Evolutionary conservation across 2,888 invertebrate genomes (phyloP).

Genomic region (Caenorhabditis sp.): DNA sequence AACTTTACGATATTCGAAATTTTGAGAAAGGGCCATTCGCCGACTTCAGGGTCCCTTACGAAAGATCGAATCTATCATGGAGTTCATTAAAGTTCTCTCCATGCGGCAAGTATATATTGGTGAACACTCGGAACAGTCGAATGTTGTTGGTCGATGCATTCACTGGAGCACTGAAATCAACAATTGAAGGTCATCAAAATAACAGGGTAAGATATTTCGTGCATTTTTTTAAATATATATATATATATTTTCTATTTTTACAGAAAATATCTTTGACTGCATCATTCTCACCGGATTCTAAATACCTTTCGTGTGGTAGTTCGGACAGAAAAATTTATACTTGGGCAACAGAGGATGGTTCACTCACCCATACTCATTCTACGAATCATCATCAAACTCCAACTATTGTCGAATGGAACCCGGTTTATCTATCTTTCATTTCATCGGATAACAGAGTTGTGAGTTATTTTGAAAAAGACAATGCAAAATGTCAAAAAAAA

Average conservation of each 20-base stretch:
- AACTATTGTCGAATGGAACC: too few relatives aligned
- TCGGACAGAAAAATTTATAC: constrained; percentile 95
- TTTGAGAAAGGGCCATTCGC: constrained; percentile 81
- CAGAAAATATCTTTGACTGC: constrained; percentile 13
- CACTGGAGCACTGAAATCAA: too few relatives aligned
- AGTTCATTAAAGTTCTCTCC: constrained; percentile 47
- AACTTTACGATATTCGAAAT: constrained; percentile 93
- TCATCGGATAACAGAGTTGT: too few relatives aligned
- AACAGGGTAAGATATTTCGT: constrained; percentile 7
- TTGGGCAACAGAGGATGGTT: constrained; percentile 77
- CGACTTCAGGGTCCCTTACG: not conserved
- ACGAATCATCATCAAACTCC: too few relatives aligned
- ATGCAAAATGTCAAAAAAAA: too few relatives aligned
- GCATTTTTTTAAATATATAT: not conserved
- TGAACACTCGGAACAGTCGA: constrained; percentile 79
- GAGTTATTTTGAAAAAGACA: too few relatives aligned
- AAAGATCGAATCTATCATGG: constrained; percentile 25
- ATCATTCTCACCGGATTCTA: constrained; percentile 79
- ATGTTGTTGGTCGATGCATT: too few relatives aligned
- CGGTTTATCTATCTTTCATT: too few relatives aligned
- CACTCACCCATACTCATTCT: too few relatives aligned
- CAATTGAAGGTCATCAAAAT: constrained; percentile 9
- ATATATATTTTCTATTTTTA: constrained; percentile 1
- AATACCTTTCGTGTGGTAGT: constrained; percentile 96
- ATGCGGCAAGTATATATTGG: constrained; percentile 84